Evolutionary conservation across 2,888 invertebrate species (phyloP).

Genomic region (Hirtodrosophila confusa): DNA sequence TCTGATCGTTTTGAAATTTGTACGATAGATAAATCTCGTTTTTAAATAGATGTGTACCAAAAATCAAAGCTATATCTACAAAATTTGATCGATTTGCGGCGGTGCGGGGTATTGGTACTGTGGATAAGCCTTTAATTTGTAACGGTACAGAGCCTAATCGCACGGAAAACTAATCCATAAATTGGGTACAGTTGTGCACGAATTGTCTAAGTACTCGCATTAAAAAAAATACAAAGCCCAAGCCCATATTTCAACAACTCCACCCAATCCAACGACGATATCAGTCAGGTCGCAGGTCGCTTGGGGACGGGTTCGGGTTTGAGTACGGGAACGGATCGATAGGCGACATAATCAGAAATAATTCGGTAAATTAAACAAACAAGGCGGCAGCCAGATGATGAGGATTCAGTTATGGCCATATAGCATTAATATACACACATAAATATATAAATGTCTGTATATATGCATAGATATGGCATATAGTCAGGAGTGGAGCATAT

Average conservation of each 20-base stretch:
- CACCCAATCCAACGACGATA: slow-evolving; percentile 28
- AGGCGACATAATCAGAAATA: slow-evolving; percentile 64
- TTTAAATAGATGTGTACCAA: too few species aligned
- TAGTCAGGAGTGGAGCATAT: slow-evolving; percentile 48
- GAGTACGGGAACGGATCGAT: slow-evolving; percentile 30
- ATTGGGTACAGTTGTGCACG: slow-evolving; percentile 61
- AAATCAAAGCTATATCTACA: too few species aligned
- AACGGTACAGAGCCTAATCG: background rate
- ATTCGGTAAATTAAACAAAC: slow-evolving; percentile 75
- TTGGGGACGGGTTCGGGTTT: slow-evolving; percentile 18
- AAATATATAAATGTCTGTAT: background rate
- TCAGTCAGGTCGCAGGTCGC: slow-evolving; percentile 34
- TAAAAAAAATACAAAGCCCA: slow-evolving; percentile 19
- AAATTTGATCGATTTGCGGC: too few species aligned
- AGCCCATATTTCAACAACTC: slow-evolving; percentile 33
- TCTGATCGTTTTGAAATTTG: too few species aligned
- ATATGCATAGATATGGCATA: slow-evolving; percentile 23
- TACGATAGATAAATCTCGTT: too few species aligned
- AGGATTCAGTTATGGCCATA: slow-evolving; percentile 31
- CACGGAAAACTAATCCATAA: background rate
- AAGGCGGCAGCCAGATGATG: slow-evolving; percentile 34
- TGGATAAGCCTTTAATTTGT: too few species aligned
- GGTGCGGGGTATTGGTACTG: too few species aligned
- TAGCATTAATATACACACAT: slow-evolving; percentile 1
- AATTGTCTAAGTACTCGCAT: slow-evolving; percentile 22